Evolutionary conservation across 2,888 invertebrate species (phyloP), one percentile per base, ranked within the genome.

Genomic region (Tubiluchus corallicola): DNA sequence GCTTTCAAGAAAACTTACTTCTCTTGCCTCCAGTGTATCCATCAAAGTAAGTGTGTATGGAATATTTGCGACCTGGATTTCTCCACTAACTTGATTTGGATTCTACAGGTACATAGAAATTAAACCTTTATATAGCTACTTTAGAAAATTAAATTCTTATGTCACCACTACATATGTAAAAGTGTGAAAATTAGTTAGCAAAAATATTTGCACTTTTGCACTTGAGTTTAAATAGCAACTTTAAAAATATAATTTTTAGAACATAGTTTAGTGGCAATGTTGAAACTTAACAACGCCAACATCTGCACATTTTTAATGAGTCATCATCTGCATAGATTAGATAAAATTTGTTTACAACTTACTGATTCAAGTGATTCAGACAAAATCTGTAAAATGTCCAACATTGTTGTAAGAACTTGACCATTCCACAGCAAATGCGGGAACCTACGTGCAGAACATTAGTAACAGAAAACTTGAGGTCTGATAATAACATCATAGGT

Each of bases 381-480:
- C 16, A 96, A 65, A 16, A 90, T 76, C 69, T 94, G 87, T 0
- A 94, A 69, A 49, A 94, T 87, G 61, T 96, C 92, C 55, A 96
- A 63, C 83, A 96, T 90, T 15, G 90, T 87, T 77, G 83, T 87
- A 2, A 90, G 68, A 1, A 92, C 82, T 53, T 77, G 74, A 52
- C 90, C 81, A 64, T 90, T 98, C 96, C 98, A 99, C 42, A 99
- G 63, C 37, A 99, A 65, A 68, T 96, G 92, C 0, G 98, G 96
- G 66, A 99, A 99, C 49, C 81, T 62, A 48, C n/a, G n/a, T n/a
- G n/a, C n/a, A n/a, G n/a, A n/a, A n/a, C n/a, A n/a, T n/a, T n/a
- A n/a, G n/a, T n/a, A n/a, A n/a, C n/a, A n/a, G n/a, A n/a, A n/a
- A n/a, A n/a, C n/a, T n/a, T n/a, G n/a, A n/a, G n/a, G n/a, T n/a